Evolutionary conservation across 2,888 invertebrate species (phyloP).

Genomic region (Plagodis pulveraria): DNA sequence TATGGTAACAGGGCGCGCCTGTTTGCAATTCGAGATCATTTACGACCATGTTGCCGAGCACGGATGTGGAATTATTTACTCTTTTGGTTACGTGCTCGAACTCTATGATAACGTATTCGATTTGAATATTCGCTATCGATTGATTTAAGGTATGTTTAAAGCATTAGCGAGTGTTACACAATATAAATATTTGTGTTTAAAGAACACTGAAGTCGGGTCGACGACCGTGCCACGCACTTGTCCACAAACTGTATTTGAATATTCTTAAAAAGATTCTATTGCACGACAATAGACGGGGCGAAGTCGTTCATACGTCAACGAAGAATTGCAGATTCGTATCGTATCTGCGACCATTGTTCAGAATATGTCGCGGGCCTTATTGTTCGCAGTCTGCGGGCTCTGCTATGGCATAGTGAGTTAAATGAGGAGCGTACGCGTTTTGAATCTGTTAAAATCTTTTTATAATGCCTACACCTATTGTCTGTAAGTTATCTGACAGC

Average conservation of each 20-base stretch:
- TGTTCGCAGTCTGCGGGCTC: conserved; percentile 62
- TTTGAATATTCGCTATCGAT: conserved; percentile 26
- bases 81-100: conserved; percentile 52
- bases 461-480: conserved; percentile 40
- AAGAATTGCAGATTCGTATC: conserved; percentile 78
- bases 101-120: conserved; percentile 45
- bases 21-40: conserved; percentile 62
- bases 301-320: conserved; percentile 68
- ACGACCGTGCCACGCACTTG: conserved; percentile 52
- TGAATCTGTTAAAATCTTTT: conserved; percentile 59
- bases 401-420: conserved; percentile 68
- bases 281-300: conserved; percentile 63
- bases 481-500: conserved; percentile 26
- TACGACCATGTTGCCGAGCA: conserved; percentile 63
- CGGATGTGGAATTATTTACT: conserved; percentile 58
- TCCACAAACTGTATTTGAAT: conserved; percentile 55
- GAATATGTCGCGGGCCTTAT: conserved; percentile 80
- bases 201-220: conserved; percentile 51
- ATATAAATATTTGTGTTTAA: conserved; percentile 36
- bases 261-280: conserved; percentile 57
- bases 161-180: conserved; percentile 38
- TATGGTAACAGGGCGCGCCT: conserved; percentile 67
- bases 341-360: conserved; percentile 78
- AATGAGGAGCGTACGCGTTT: conserved; percentile 69
- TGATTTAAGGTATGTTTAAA: conserved; percentile 25